These are phyloP conservation scores for Eudyptes chrysolophus DNA, from an alignment of 2,113 vertebrate species.

Conservation along the genomic window DNA sequence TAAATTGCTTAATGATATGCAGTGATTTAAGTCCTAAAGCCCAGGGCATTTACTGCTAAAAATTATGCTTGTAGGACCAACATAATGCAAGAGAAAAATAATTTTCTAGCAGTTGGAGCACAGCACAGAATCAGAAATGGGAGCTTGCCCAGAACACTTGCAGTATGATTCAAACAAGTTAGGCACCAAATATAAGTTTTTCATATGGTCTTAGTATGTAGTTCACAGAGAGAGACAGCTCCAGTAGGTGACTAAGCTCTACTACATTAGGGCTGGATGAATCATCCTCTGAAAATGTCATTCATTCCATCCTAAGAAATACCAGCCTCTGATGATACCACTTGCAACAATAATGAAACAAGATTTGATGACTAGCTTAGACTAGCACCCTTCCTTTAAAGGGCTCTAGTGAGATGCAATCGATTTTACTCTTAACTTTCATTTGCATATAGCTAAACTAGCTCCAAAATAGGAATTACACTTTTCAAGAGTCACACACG, in stretches of 20 bases:
- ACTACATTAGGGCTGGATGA: constrained; percentile 3
- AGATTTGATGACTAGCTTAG: not conserved
- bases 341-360: not conserved
- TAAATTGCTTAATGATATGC: not conserved
- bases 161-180: not conserved
- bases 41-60: not conserved
- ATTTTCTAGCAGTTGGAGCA: not conserved
- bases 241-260: constrained; percentile 7
- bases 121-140: not conserved
- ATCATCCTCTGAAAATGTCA: constrained; percentile 27
- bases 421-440: not conserved
- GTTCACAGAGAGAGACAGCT: not conserved
- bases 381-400: not conserved
- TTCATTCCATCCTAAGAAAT: constrained; percentile 9
- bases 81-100: not conserved
- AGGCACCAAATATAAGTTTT: not conserved
- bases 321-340: not conserved
- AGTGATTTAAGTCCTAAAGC: not conserved
- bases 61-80: not conserved
- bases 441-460: not conserved
- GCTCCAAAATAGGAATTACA: not conserved
- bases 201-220: not conserved
- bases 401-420: not conserved
- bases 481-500: not conserved
- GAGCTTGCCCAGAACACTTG: not conserved